Base-by-base conservation (phyloP, 2,113 vertebrate species). In the Hemibagrus wyckioides region DNA sequence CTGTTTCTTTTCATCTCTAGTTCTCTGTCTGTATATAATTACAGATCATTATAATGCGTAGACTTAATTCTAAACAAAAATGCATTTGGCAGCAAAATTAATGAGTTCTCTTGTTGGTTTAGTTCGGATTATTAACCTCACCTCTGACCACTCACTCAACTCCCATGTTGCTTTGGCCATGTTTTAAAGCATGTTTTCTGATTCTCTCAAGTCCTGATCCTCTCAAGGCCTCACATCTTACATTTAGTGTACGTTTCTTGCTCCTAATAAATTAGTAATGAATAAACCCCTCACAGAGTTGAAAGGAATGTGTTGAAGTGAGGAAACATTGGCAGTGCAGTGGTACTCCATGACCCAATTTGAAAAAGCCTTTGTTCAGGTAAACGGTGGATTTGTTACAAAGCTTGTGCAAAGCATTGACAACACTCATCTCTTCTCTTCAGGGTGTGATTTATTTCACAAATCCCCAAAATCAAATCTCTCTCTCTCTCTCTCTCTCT, bases 401-500 rank as follows among this genome's bases (percentile, higher is more conserved):
- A 79, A 77, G 67, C 65, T 56, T 73, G 39, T 71, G 69, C 56
- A 36, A 6, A 50, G 71, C 57, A 61, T n/a, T 56, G 28, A 82
- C 56, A 19, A 41, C 23, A 6, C 30, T 63, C 39, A 33, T 79
- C 73, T 79, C 30, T 63, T 57, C 87, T 71, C 33, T 39, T 59
- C 61, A 65, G 48, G 15, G 80, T 77, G 80, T 54, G 52, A 80
- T 80, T 65, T 48, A 17, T 44, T 82, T 63, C 39, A 63, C 14
- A 82, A 63, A 61, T 48, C 36, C 81, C 10, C 28, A 48, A 28
- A 33, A 36, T 61, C 82, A 56, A 28, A n/a, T 79, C 36, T 73
- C 0, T 44, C 69, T 44, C 67, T 39, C 19, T 21, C 19, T 71
- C 17, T 23, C 36, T 23, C 36, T 71, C 67, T 28, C 73, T 76